Evolutionary conservation across 2,888 invertebrate genomes (phyloP), one percentile per base, ranked within the genome.

Genomic region (Eristalis pertinax): DNA sequence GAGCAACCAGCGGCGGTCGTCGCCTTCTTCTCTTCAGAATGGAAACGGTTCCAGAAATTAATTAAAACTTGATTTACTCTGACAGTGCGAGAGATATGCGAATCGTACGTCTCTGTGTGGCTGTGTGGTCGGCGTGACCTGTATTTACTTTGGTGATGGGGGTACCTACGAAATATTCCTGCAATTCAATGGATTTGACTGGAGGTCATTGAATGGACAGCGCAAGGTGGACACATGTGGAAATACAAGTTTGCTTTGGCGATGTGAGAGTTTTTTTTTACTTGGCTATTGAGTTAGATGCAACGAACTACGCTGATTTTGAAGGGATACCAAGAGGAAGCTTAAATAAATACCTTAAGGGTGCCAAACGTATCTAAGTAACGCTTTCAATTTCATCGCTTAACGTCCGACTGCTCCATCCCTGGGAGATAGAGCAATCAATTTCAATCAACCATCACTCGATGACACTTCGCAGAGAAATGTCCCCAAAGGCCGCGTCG

Each of bases 1-100:
- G 65, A 62, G 43, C 68, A 50, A 15, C n/a, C 64, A 75, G 38
- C 41, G 62, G 29, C 24, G n/a, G 60, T 65, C 65, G 32, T 73
- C 50, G 80, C 68, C 63, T 80, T 74, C 67, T 26, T 74, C 73
- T 74, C 80, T 62, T 74, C 80, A 68, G 50, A 80, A 74, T 35
- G 68, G 62, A 73, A 80, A 73, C 62, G 63, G 60, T 50, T 43
- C 58, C 79, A 73, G 41, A 68, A 73, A 74, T 80, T 74, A 80
- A 80, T 80, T 80, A 80, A 80, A 80, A 80, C 80, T 74, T 68
- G 67, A 73, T 74, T 80, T 72, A 78, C 29, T 72, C 29, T 41
- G 78, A 70, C 78, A 63, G 70, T 15, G 56, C 69, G 32, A 22
- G 60, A 32, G 69, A 64, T 64, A 26, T 65, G 65, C 64, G 56